A percentile compares a stretch with the other conserved stretches of the same genome.
These are phyloP conservation scores for Drosophila diplacantha DNA, from an alignment of 2,888 invertebrate species.

Conservation along the genomic window DNA sequence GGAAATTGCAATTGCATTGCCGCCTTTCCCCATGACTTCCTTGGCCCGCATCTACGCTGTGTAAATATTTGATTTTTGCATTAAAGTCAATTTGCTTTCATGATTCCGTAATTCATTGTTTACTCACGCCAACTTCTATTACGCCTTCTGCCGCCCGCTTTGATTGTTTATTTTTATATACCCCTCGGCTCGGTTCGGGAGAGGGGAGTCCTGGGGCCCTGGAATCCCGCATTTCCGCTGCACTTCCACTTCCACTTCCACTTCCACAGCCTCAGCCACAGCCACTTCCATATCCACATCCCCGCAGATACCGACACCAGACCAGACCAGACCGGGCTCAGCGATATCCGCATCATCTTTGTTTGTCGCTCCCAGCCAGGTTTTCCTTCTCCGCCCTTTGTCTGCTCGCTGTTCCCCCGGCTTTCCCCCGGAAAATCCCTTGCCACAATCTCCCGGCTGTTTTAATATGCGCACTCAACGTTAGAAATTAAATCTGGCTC, in stretches of 20 bases:
- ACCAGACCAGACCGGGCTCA: slow-evolving; percentile 32
- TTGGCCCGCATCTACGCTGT: slow-evolving; percentile 57
- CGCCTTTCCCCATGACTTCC: slow-evolving; percentile 12
- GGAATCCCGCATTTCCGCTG: slow-evolving; percentile 67
- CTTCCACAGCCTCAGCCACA: slow-evolving; percentile 27
- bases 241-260: slow-evolving; percentile 60
- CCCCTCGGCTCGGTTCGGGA: slow-evolving; percentile 1
- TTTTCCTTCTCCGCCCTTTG: slow-evolving; percentile 43
- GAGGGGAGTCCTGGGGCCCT: background rate
- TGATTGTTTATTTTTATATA: slow-evolving; percentile 65
- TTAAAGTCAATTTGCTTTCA: slow-evolving; percentile 78
- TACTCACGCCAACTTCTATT: slow-evolving; percentile 73
- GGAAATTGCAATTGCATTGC: slow-evolving; percentile 64
- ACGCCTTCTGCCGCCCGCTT: slow-evolving; percentile 55
- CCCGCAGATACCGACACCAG: slow-evolving; percentile 10
- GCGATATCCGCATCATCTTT: slow-evolving; percentile 72
- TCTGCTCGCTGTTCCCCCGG: slow-evolving; percentile 30
- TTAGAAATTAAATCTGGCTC: slow-evolving; percentile 76
- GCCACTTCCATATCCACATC: slow-evolving; percentile 50
- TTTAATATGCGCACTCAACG: slow-evolving; percentile 73
- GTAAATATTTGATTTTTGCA: slow-evolving; percentile 78
- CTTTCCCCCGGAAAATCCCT: slow-evolving; percentile 12
- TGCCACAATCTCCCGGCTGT: slow-evolving; percentile 42
- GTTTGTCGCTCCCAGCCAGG: slow-evolving; percentile 60
- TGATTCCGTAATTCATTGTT: slow-evolving; percentile 78